Percentiles rank a stretch among this genome's conserved stretches.
phyloP scores from a whole-genome alignment of 37 sponge, comb jelly and placozoan genomes.

The Axinella damicornis region DNA sequence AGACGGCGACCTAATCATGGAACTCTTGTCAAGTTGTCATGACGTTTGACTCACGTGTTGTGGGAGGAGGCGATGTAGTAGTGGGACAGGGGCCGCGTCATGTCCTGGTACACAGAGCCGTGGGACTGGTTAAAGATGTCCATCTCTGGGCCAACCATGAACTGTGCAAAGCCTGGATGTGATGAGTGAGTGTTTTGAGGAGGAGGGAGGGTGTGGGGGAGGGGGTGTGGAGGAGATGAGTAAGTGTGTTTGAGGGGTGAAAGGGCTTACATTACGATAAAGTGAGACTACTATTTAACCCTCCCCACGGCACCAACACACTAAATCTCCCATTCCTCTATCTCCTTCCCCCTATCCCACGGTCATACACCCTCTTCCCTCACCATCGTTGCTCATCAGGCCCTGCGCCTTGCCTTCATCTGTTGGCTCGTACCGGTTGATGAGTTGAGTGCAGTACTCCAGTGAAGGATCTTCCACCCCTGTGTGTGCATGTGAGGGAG shows the following conservation, averaged over 20 bases:
- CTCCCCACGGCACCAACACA: not conserved
- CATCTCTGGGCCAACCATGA: slow-evolving; percentile 73
- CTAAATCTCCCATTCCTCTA: too few species aligned
- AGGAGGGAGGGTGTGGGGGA: too few species aligned
- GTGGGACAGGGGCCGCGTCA: slow-evolving; percentile 86
- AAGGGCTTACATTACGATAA: too few species aligned
- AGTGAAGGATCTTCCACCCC: slow-evolving; percentile 20
- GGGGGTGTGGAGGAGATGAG: too few species aligned
- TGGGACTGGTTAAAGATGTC: slow-evolving; percentile 62
- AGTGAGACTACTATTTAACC: too few species aligned
- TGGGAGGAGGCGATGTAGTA: slow-evolving; percentile 93
- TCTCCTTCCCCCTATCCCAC: not conserved
- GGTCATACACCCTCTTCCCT: not conserved
- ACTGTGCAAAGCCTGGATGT: slow-evolving; percentile 30
- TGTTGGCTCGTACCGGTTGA: slow-evolving; percentile 59
- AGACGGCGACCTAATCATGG: too few species aligned
- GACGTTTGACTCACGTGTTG: slow-evolving; percentile 70
- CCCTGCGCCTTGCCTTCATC: slow-evolving; percentile 44
- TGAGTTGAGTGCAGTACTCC: slow-evolving; percentile 43
- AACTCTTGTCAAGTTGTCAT: too few species aligned
- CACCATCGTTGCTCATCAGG: slow-evolving; percentile 5
- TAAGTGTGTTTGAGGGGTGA: not conserved
- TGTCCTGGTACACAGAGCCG: slow-evolving; percentile 71
- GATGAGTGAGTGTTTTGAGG: not conserved
- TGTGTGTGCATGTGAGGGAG: not conserved